Conservation (phyloP, 2,888 invertebrate species). For the Mycogona germanica region DNA sequence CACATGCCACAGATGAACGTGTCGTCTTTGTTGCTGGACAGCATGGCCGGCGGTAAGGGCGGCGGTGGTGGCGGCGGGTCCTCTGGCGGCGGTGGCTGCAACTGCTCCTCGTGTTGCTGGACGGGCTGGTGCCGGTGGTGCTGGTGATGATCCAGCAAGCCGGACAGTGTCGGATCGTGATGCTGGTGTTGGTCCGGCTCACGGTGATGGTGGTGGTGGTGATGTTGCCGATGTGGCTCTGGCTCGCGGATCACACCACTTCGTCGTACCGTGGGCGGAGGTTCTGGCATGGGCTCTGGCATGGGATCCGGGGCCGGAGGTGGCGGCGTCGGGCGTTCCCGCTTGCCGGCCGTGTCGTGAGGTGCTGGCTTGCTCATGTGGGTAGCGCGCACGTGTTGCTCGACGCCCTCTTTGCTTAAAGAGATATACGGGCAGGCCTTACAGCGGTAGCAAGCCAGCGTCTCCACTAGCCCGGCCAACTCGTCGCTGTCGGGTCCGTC, state of each 20-base stretch:
- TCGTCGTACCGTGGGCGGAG: too few species aligned
- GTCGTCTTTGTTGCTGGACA: neutral
- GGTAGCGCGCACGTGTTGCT: constrained; percentile 41
- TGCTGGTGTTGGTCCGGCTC: too few species aligned
- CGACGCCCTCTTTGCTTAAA: constrained; percentile 42
- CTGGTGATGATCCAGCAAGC: neutral
- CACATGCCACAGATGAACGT: constrained; percentile 33
- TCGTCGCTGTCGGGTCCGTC: neutral
- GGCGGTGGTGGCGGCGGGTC: neutral
- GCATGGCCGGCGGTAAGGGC: neutral
- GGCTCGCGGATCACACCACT: too few species aligned
- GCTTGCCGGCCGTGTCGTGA: neutral
- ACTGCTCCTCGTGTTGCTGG: too few species aligned
- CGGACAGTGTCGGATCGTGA: too few species aligned
- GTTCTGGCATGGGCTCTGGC: too few species aligned
- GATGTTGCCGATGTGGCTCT: too few species aligned
- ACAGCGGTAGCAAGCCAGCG: constrained; percentile 41
- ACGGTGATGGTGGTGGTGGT: too few species aligned
- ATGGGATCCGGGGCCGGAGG: neutral
- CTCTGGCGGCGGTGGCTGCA: neutral
- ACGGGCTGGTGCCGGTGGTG: neutral
- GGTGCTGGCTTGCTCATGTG: constrained; percentile 31
- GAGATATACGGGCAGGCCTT: constrained; percentile 45
- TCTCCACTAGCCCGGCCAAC: constrained; percentile 17
- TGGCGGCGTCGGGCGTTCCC: neutral